These are phyloP conservation scores for Baronia brevicornis DNA, from an alignment of 2,888 invertebrate species.

Conservation along the genomic window DNA sequence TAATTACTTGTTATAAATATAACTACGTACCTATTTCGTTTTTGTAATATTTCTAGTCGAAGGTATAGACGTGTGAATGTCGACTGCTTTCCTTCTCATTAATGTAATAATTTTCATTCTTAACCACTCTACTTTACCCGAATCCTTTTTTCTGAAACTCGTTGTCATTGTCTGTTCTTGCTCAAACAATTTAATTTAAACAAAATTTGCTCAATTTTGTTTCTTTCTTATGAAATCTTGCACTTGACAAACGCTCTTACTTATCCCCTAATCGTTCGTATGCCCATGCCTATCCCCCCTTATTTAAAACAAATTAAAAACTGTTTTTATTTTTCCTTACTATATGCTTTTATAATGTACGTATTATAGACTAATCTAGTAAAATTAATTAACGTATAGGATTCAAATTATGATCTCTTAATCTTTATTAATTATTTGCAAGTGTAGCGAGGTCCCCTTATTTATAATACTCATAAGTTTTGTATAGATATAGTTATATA, in stretches of 20 bases:
- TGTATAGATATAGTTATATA: constrained; percentile 48
- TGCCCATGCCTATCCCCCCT: constrained; percentile 14
- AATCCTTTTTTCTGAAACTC: constrained; percentile 58
- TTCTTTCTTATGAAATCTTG: constrained; percentile 23
- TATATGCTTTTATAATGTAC: constrained; percentile 60
- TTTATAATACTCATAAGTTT: constrained; percentile 76
- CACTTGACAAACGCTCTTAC: constrained; percentile 12
- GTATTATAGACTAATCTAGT: constrained; percentile 69
- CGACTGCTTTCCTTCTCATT: constrained; percentile 41
- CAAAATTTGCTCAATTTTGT: constrained; percentile 69
- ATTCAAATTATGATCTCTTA: constrained; percentile 75
- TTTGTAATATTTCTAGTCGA: constrained; percentile 68
- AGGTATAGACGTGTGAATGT: constrained; percentile 53
- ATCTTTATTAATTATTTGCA: constrained; percentile 74
- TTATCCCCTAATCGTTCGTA: constrained; percentile 16
- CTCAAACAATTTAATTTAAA: constrained; percentile 67
- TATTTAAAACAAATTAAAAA: constrained; percentile 36
- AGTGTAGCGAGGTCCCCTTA: constrained; percentile 57
- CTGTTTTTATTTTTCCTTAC: constrained; percentile 49
- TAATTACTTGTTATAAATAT: constrained; percentile 44
- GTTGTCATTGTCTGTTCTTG: constrained; percentile 62
- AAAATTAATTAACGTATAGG: constrained; percentile 58
- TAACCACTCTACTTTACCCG: constrained; percentile 31
- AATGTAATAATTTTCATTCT: constrained; percentile 32
- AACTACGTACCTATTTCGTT: constrained; percentile 40